phyloP scores from a whole-genome alignment of 2,113 vertebrate genomes.

The Scomber japonicus region DNA sequence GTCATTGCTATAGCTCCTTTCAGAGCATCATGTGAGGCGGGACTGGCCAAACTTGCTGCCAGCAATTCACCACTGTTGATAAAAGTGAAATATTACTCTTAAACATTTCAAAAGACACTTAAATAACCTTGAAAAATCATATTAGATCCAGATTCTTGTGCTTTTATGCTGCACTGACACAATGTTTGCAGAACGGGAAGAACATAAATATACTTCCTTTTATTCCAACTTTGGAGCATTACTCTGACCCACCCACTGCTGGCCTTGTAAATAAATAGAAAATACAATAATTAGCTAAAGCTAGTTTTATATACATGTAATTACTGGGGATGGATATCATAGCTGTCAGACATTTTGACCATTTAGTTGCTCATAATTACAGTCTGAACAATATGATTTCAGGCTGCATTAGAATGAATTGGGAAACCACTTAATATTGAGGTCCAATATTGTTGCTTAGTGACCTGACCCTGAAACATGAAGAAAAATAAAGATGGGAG shows the following conservation, averaged over 20 bases:
- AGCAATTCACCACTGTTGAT: neutral
- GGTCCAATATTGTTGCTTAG: too few relatives aligned
- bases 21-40: conserved; percentile 26
- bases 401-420: too few relatives aligned
- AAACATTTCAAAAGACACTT: neutral
- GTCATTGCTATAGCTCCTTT: conserved; percentile 35
- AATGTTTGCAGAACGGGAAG: neutral
- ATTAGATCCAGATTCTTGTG: neutral
- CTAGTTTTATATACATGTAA: neutral
- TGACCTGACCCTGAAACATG: too few relatives aligned
- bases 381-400: too few relatives aligned
- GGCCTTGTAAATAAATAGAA: neutral
- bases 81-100: neutral
- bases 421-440: too few relatives aligned
- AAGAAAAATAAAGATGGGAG: too few relatives aligned
- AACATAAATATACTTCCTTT: neutral
- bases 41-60: neutral
- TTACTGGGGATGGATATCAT: too few relatives aligned
- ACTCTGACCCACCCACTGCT: neutral
- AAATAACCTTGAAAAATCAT: neutral
- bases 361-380: too few relatives aligned
- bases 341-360: too few relatives aligned
- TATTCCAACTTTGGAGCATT: neutral
- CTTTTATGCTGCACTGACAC: neutral
- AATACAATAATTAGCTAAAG: neutral